Evolutionary conservation across 1,140 invertebrate genomes (phyloP), one percentile per base, ranked within the genome.

Genomic region (Gonioctena quinquepunctata): DNA sequence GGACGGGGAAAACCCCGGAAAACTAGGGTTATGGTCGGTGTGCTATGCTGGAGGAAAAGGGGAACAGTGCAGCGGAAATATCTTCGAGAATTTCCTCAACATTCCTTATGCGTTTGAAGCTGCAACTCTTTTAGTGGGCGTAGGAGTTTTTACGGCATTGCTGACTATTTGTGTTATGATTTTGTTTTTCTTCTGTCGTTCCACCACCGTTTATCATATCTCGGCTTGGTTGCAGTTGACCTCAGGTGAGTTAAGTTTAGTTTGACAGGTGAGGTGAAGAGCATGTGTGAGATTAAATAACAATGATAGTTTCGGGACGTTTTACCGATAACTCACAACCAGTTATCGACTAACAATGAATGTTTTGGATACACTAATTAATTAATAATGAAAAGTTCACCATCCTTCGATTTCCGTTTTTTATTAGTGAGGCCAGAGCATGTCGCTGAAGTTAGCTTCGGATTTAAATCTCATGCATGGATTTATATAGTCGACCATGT

Each of bases 191-290:
- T 96, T 98, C 83, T 93, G 95, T 82, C 93, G 93, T 77, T 92
- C 94, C n/a, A 95, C 93, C 2, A 96, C 93, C 7, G 96, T 98
- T 8, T 97, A 96, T 82, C 91, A 94, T 79, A 89, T 98, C 62
- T 97, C 95, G 81, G 96, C 92, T 26, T 96, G 94, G 94, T 88
- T 98, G 85, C 96, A 99, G 84, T 85, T 96, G 7, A 85, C 97
- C 75, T 96, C 95, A 84, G 95, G 97, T 98, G 84, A 69, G 68
- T 68, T 23, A 1, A n/a, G n/a, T n/a, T n/a, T n/a, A n/a, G n/a
- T n/a, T n/a, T n/a, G n/a, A n/a, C n/a, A n/a, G n/a, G n/a, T n/a
- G n/a, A n/a, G n/a, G n/a, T n/a, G n/a, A n/a, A n/a, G n/a, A n/a
- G n/a, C n/a, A n/a, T n/a, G n/a, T n/a, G n/a, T n/a, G n/a, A n/a